Percentiles rank a stretch among this genome's conserved stretches.
phyloP scores from a whole-genome alignment of 2,797 vertebrate genomes.

The Sphenopsis melanotis region DNA sequence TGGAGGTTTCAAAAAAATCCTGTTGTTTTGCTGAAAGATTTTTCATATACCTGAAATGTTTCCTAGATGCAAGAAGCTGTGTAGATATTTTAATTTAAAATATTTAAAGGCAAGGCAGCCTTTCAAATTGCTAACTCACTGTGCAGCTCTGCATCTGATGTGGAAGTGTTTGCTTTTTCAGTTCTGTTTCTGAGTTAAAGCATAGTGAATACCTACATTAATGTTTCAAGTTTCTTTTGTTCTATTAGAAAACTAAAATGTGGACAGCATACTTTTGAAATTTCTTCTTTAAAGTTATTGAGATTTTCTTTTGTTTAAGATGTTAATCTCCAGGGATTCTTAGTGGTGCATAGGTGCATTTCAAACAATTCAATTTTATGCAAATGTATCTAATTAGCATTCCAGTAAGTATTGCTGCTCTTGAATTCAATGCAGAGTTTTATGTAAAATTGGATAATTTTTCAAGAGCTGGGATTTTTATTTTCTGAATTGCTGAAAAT shows the following conservation, averaged over 20 bases:
- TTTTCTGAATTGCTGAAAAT: conserved; percentile 12
- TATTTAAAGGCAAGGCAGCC: neutral
- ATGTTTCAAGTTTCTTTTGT: neutral
- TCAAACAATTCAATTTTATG: conserved; percentile 11
- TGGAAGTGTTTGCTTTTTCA: neutral
- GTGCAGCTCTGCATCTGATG: neutral
- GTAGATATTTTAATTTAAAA: neutral
- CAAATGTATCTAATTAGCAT: conserved; percentile 8
- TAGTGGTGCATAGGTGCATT: neutral
- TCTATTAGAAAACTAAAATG: neutral
- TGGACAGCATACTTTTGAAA: neutral
- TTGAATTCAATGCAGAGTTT: neutral
- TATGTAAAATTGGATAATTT: neutral
- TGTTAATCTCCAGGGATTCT: neutral
- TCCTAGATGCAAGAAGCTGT: neutral
- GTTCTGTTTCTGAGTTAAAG: neutral
- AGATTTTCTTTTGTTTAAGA: neutral
- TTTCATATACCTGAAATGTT: neutral
- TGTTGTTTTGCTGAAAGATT: neutral
- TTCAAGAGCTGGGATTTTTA: neutral
- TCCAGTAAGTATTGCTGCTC: neutral
- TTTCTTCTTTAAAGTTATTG: neutral
- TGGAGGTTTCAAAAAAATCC: neutral
- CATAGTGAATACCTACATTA: neutral
- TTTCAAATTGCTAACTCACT: neutral